Conservation (phyloP, 2,888 invertebrate genomes). For the Archips crataeganus region DNA sequence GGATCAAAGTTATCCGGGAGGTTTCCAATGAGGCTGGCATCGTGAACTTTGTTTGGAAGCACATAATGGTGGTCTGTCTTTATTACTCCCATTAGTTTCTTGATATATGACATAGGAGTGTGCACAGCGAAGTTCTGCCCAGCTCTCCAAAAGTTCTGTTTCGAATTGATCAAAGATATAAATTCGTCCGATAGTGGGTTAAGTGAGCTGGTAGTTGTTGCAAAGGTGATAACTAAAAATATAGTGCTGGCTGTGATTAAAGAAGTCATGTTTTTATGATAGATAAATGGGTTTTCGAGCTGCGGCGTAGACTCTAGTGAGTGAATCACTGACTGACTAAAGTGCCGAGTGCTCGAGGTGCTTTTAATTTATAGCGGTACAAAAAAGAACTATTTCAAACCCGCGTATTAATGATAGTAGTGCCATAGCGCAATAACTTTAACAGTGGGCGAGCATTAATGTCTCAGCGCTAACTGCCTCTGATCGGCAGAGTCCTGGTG, state of each 20-base stretch:
- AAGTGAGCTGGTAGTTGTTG: constrained; percentile 53
- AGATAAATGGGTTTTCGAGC: no score
- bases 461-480: no score
- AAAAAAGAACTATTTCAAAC: no score
- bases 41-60: constrained; percentile 71
- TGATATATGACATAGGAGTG: constrained; percentile 87
- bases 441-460: no score
- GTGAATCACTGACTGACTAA: no score
- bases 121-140: constrained; percentile 90
- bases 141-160: constrained; percentile 91
- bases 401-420: no score
- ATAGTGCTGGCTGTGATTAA: background rate
- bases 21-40: constrained; percentile 67
- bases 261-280: no score
- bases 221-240: constrained; percentile 62
- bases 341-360: no score
- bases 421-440: no score
- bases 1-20: constrained; percentile 94
- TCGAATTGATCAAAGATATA: constrained; percentile 88
- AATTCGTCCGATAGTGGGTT: constrained; percentile 90
- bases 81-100: constrained; percentile 89
- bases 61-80: constrained; percentile 83
- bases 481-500: no score
- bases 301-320: no score
- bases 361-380: no score